Evolutionary conservation across 2,888 invertebrate species (phyloP).

Genomic region (Pyrocoelia pectoralis): DNA sequence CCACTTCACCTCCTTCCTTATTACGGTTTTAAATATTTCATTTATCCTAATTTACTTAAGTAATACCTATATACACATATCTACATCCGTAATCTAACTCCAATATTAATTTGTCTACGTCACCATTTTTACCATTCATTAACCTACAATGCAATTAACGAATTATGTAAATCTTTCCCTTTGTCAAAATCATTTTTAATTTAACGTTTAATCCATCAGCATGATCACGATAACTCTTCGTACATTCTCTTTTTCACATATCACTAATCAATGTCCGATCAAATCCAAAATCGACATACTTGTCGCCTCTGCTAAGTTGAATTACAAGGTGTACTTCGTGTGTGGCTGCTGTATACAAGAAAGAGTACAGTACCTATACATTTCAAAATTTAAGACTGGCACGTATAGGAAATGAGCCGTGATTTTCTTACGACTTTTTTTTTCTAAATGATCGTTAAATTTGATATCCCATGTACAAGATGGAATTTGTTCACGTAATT

Average conservation of each 20-base stretch:
- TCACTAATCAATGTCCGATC: slow-evolving; percentile 31
- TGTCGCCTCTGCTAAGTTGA: slow-evolving; percentile 28
- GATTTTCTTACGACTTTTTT: slow-evolving; percentile 12
- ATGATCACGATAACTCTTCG: slow-evolving; percentile 21
- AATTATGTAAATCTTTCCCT: too few relatives aligned
- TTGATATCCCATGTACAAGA: neutral
- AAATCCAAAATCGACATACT: slow-evolving; percentile 32
- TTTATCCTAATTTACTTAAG: too few relatives aligned
- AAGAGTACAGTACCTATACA: slow-evolving; percentile 27
- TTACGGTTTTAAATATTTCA: too few relatives aligned
- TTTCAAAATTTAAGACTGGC: slow-evolving; percentile 21
- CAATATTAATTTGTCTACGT: too few relatives aligned
- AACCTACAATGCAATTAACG: too few relatives aligned
- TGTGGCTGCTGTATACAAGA: slow-evolving; percentile 28
- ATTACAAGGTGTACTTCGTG: slow-evolving; percentile 26
- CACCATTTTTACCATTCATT: too few relatives aligned
- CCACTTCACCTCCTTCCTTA: too few relatives aligned
- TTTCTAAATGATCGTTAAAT: slow-evolving; percentile 10
- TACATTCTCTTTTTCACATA: slow-evolving; percentile 15
- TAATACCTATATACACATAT: too few relatives aligned
- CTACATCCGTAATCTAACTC: too few relatives aligned
- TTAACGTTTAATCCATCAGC: slow-evolving; percentile 16
- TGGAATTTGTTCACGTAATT: neutral
- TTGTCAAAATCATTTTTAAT: slow-evolving; percentile 8
- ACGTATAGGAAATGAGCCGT: slow-evolving; percentile 19